Evolutionary conservation across 2,113 vertebrate genomes (phyloP), one percentile per base, ranked within the genome.

Genomic region (chimpanzee (Pan troglodytes)): DNA sequence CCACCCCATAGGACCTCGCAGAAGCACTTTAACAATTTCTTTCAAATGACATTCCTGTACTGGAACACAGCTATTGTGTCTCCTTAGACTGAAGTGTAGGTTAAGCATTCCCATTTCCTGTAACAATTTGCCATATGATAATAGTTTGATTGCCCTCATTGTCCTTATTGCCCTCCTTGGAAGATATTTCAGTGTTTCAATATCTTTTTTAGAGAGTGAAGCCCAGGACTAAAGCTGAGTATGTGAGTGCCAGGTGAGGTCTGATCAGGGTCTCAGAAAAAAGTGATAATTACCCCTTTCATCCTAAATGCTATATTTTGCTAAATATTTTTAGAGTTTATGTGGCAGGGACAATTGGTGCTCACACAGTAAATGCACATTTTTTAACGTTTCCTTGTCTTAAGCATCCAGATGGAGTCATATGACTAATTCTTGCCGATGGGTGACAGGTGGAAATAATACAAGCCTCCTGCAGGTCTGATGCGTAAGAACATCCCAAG

Each of bases 1-100:
- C 68, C n/a, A 59, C 6, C 80, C 55, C 48, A 14, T 32, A 68
- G 68, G 73, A 57, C 32, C 48, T 92, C 57, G 61, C 67, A 75
- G 61, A 94, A 96, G 48, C 68, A 87, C 55, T 95, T 89, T 32
- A 87, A 70, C 43, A 50, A 50, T 84, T 95, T 93, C 61, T 95
- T 98, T 92, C 79, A 83, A 95, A 87, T 89, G 90, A 80, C 83
- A 68, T 95, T 95, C 87, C 59, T 94, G 70, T 84, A 45, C 40
- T 75, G 8, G 48, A 83, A 95, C 96, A 92, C 30, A 95, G 75
- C 79, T 93, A 30, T 48, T 75, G 1, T 95, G 16, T 94, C 73
- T 91, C 87, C 52, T 93, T 96, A 50, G 85, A 70, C 68, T 72
- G 40, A 86, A 59, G 35, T 73, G 87, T 61, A 64, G 57, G 82